Evolutionary conservation across 2,113 vertebrate species (phyloP), one percentile per base, ranked within the genome.

Genomic region (Heterotilapia buettikoferi): DNA sequence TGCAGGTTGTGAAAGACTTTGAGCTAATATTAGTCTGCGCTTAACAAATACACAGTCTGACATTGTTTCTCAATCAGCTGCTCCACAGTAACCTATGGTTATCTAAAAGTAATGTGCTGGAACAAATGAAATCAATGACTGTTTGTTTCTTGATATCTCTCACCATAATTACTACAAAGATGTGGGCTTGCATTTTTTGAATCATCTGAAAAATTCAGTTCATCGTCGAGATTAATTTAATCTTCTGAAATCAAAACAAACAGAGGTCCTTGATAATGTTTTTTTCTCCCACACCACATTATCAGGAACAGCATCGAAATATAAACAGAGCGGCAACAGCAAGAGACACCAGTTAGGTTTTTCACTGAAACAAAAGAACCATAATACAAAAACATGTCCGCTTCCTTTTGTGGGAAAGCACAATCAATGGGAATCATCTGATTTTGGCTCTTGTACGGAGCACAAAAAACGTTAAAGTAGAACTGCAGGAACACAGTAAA

Each of bases 341-440:
- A 73, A 90, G 19, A 45, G 16, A 18, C 6, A 5, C 5, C 18
- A 7, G 52, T 63, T 38, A 1, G 57, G 43, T 11, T 26, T n/a
- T 21, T 84, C 4, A 31, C 11, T 21, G 7, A 86, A 90, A 92
- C 82, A 84, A 92, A 91, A 78, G 76, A 90, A 85, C 57, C 88
- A 73, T 87, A 81, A 84, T 40, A 85, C 18, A 92, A 63, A 92
- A 93, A 92, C 85, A 91, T 40, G 79, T 18, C 66, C 4, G 84
- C 38, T 92, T 91, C 91, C 91, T 84, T 89, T 63, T 56, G 57
- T 12, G 53, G 84, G 59, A 45, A 84, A 66, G 26, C 8, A 29
- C 59, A 83, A 88, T 89, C 45, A 86, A 90, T 84, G 73, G 68
- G 82, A 87, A 87, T 89, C 86, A 11, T 85, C 73, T 1, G 56